Conservation (phyloP, 2,113 vertebrate species). For the Anguilla japonica region DNA sequence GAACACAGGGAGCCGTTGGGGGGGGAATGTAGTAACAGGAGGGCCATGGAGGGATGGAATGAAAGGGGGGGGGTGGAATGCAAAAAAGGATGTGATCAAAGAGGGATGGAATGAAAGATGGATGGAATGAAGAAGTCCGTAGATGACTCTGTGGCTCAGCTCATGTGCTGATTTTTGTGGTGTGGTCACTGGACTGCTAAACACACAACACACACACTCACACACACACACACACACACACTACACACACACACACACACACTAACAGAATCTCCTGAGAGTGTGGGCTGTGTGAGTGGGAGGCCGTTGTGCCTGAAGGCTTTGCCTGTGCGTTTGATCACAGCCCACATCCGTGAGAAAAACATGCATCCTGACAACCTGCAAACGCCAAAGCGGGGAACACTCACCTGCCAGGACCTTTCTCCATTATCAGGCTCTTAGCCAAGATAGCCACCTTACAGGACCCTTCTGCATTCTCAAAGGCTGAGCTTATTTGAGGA, state of each 20-base stretch:
- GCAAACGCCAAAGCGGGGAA: neutral
- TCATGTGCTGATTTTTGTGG: no score
- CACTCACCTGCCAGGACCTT: neutral
- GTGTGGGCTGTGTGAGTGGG: neutral
- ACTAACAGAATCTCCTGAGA: neutral
- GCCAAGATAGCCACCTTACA: no score
- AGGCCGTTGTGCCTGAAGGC: neutral
- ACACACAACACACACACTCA: constrained; percentile 27
- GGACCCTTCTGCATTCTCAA: no score
- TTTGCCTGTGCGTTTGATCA: neutral
- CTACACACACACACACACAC: neutral
- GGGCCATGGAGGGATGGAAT: no score
- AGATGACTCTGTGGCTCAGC: neutral
- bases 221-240: neutral
- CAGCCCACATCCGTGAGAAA: neutral
- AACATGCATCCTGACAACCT: neutral
- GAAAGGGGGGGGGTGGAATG: no score
- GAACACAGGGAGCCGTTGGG: no score
- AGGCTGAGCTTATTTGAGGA: no score
- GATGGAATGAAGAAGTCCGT: constrained; percentile 34
- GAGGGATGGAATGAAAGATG: neutral
- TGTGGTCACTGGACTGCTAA: no score
- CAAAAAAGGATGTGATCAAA: no score
- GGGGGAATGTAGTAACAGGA: no score
- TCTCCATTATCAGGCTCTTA: no score